These are phyloP conservation scores for Epinephelus awoara DNA, from an alignment of 2,797 vertebrate genomes.

Conservation along the genomic window DNA sequence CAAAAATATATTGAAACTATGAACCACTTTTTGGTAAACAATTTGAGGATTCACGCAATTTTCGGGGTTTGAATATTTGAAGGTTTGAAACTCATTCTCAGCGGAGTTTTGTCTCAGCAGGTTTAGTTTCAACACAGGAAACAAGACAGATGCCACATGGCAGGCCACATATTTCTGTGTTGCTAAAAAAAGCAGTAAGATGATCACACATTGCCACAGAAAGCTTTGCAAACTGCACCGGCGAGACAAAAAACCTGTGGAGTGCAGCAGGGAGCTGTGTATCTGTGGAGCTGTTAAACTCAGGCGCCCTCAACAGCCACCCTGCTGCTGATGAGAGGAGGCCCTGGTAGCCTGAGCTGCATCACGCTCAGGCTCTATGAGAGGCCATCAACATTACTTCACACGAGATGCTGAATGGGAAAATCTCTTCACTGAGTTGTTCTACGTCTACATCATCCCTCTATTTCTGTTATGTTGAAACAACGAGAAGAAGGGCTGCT, in stretches of 20 bases:
- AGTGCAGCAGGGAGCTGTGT: conserved; percentile 13
- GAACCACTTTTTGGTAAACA: background rate
- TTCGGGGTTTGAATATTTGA: background rate
- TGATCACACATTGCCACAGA: conserved; percentile 9
- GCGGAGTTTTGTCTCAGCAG: background rate
- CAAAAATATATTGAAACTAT: background rate
- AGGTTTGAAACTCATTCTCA: background rate
- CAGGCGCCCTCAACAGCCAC: background rate
- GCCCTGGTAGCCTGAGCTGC: background rate
- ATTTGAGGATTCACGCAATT: background rate
- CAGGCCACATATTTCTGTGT: background rate
- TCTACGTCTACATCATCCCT: background rate
- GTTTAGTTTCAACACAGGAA: conserved; percentile 2
- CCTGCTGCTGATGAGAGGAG: conserved; percentile 11
- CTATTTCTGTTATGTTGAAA: background rate
- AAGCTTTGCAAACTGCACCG: background rate
- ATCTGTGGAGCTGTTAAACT: background rate
- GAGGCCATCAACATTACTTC: conserved; percentile 15
- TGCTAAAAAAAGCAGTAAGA: background rate
- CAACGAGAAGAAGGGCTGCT: background rate
- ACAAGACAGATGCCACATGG: background rate
- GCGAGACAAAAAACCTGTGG: background rate
- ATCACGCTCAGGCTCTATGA: background rate
- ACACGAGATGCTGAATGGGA: background rate
- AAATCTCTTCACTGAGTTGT: background rate